phyloP scores from a whole-genome alignment of 2,113 vertebrate species.

The Tragelaphus imberbis region DNA sequence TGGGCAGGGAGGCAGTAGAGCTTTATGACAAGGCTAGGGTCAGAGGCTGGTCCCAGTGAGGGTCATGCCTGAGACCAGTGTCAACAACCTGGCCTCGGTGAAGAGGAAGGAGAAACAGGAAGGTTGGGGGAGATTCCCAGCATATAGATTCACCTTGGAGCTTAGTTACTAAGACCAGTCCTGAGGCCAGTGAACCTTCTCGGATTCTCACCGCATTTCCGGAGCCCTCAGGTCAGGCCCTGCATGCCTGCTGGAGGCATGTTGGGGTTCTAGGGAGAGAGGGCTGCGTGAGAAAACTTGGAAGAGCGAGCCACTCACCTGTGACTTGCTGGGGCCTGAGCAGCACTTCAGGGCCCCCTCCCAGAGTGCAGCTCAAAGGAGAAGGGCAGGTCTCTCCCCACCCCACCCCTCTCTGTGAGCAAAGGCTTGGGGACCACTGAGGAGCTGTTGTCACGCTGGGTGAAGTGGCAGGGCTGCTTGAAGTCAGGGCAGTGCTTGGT shows the following conservation, averaged over 20 bases:
- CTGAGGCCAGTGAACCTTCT: background rate
- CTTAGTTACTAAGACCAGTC: background rate
- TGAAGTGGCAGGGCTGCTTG: background rate
- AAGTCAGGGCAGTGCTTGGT: too few species aligned
- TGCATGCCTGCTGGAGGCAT: background rate
- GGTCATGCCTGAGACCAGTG: background rate
- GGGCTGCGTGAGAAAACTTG: background rate
- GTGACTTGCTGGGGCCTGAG: background rate
- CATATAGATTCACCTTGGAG: rapidly evolving
- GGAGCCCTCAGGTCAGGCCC: background rate
- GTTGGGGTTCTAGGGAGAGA: background rate
- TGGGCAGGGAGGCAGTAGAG: background rate
- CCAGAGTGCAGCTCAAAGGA: background rate
- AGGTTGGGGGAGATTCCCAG: background rate
- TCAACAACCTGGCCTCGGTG: background rate
- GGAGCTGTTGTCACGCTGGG: rapidly evolving
- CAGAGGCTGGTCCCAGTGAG: background rate
- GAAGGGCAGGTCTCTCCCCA: background rate
- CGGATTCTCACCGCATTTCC: background rate
- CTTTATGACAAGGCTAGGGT: too few species aligned
- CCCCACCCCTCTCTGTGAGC: rapidly evolving
- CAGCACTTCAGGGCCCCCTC: background rate
- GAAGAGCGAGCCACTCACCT: background rate
- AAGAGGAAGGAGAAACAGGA: background rate
- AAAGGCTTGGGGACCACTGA: background rate